These are phyloP conservation scores for Enteromius trimaculatus DNA, from an alignment of 2,797 vertebrate genomes.

Conservation along the genomic window DNA sequence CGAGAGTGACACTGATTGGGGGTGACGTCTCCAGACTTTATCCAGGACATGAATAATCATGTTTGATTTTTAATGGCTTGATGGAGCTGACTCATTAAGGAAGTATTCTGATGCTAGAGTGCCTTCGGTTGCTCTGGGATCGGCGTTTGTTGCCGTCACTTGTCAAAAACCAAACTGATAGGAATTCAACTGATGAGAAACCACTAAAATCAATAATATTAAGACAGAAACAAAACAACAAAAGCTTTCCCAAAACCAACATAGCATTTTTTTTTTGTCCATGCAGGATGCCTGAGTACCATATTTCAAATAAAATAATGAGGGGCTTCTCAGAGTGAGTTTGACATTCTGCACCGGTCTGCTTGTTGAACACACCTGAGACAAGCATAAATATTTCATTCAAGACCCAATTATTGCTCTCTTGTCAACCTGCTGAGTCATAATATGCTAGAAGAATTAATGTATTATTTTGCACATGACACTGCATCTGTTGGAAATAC, in stretches of 20 bases:
- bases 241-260: conserved; percentile 28
- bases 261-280: background rate
- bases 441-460: conserved; percentile 40
- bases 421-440: conserved; percentile 42
- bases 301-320: conserved; percentile 25
- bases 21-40: conserved; percentile 21
- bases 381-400: conserved; percentile 45
- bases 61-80: conserved; percentile 51
- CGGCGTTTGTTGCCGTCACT: conserved; percentile 1
- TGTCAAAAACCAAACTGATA: conserved; percentile 34
- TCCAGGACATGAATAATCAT: conserved; percentile 53
- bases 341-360: conserved; percentile 52
- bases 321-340: conserved; percentile 34
- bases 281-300: conserved; percentile 1
- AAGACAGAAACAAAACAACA: conserved; percentile 44
- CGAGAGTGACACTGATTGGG: conserved; percentile 48
- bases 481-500: conserved; percentile 24
- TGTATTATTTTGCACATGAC: conserved; percentile 25
- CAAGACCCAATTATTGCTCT: conserved; percentile 47
- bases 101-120: conserved; percentile 29
- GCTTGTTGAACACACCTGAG: conserved; percentile 62
- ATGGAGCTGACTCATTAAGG: conserved; percentile 44
- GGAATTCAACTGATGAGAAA: conserved; percentile 48
- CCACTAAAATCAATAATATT: conserved; percentile 38
- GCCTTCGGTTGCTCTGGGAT: conserved; percentile 29